Percentiles rank a stretch among this genome's conserved stretches.
phyloP scores from a whole-genome alignment of 2,113 vertebrate genomes.

The Xerus inauris region DNA sequence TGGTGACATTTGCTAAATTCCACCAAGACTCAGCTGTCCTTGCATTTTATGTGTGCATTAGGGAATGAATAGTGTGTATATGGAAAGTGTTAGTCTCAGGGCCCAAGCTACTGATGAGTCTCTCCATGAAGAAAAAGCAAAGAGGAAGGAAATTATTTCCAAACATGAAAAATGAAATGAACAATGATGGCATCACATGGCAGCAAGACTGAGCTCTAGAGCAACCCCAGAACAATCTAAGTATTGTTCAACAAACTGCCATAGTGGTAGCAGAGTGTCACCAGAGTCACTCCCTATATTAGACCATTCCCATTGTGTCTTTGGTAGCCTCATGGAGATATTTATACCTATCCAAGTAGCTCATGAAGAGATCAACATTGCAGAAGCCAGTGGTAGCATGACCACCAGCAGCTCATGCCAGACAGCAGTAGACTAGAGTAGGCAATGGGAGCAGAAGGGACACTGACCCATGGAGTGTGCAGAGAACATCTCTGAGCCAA shows the following conservation, averaged over 20 bases:
- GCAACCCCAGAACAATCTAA: rapidly evolving
- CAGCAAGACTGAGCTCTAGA: neutral
- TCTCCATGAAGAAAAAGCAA: neutral
- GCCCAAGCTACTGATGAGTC: neutral
- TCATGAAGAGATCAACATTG: neutral
- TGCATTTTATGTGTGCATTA: neutral
- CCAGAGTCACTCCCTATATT: neutral
- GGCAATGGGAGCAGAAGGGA: rapidly evolving
- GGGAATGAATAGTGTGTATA: neutral
- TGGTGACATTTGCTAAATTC: neutral
- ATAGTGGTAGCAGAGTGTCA: neutral
- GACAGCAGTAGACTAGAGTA: neutral
- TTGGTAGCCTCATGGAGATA: neutral
- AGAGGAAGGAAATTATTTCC: neutral
- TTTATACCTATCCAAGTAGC: neutral
- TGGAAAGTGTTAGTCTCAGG: neutral
- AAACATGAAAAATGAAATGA: neutral
- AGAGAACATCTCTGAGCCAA: neutral
- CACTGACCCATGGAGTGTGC: too few species aligned
- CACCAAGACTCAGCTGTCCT: neutral
- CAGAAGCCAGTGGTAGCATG: neutral
- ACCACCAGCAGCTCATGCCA: neutral
- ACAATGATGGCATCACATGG: neutral
- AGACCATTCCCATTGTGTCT: neutral
- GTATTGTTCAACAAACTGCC: neutral